Base-by-base conservation (phyloP, 2,113 vertebrate species). In the Rhinolophus ferrumequinum region DNA sequence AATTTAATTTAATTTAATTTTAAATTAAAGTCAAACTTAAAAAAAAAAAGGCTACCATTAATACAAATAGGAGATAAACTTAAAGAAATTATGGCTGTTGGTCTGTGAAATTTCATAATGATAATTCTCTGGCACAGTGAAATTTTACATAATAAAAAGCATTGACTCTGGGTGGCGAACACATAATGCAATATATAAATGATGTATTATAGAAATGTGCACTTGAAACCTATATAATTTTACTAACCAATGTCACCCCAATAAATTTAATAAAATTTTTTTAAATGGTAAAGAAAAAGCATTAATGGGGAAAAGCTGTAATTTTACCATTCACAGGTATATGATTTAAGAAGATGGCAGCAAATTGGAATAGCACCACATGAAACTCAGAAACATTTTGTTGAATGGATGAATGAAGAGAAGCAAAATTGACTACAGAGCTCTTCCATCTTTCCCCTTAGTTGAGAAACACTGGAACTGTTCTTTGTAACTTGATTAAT, bases 381-480 rank as follows among this genome's bases (percentile, higher is more conserved):
- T n/a, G 62, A 87, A 73, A 82, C 11, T 30, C 56, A 77, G 47
- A 88, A 85, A 60, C 73, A 75, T 52, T 85, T 44, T 75, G 22
- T 38, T 80, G 75, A 89, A 70, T 67, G 88, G 85, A 73, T 89
- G 76, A 91, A 75, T 89, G 66, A 95, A 47, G 33, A 83, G 94
- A 97, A 97, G 67, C 5, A 69, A 44, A 90, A 81, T 86, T 90
- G 82, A 77, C 86, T 81, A 82, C 92, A 94, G 33, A 84, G 26
- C 6, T 93, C 80, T 93, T 73, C 26, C n/a, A 21, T 89, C 26
- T 41, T 75, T 33, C 58, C 54, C 86, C 60, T 56, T 70, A 84
- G 94, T 96, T 91, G 73, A 90, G 93, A 96, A 50, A 64, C 67
- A 85, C 30, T 56, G 95, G 76, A 97, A 96, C 38, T 75, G 21